Evolutionary conservation across 2,797 vertebrate species (phyloP).

Genomic region (Artibeus lituratus): DNA sequence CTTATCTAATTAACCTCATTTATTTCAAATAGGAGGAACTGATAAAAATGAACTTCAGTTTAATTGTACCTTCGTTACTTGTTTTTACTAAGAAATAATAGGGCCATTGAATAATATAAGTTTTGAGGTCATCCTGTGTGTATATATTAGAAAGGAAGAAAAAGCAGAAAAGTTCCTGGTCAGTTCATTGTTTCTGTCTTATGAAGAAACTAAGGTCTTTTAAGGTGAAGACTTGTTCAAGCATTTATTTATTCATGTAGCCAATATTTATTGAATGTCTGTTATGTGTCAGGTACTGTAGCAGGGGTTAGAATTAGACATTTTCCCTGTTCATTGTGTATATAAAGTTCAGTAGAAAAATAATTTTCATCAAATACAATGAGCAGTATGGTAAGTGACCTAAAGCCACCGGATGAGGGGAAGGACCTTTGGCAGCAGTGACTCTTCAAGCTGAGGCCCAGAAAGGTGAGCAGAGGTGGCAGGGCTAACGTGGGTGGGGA

Average conservation of each 20-base stretch:
- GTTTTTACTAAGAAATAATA: slow-evolving; percentile 27
- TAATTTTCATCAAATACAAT: not conserved
- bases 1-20: slow-evolving; percentile 39
- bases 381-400: not conserved
- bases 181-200: not conserved
- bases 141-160: not conserved
- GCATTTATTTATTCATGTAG: not conserved
- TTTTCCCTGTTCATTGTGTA: not conserved
- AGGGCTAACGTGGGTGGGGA: not conserved
- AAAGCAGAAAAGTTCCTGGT: not conserved
- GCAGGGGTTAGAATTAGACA: not conserved
- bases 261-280: not conserved
- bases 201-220: not conserved
- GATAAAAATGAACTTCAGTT: slow-evolving; percentile 36
- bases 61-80: slow-evolving; percentile 22
- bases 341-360: not conserved
- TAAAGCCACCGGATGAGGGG: not conserved
- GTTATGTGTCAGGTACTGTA: not conserved
- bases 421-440: not conserved
- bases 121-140: not conserved
- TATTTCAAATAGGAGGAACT: not conserved
- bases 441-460: not conserved
- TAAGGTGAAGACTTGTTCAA: not conserved
- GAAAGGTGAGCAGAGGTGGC: not conserved
- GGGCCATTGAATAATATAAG: not conserved